Evolutionary conservation across 2,888 invertebrate species (phyloP).

Genomic region (Stenurella melanura): DNA sequence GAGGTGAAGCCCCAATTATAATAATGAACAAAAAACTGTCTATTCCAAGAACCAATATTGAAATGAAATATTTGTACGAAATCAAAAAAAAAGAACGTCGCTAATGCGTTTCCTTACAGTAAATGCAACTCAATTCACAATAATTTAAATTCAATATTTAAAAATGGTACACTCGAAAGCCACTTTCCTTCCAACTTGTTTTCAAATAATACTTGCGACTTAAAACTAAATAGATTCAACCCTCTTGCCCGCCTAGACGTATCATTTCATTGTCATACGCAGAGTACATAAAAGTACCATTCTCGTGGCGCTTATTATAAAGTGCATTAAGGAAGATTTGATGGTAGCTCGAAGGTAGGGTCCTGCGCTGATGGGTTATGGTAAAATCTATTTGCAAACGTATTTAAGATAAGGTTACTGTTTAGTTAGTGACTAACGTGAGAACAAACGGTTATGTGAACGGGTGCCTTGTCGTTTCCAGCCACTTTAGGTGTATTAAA

Average conservation of each 20-base stretch:
- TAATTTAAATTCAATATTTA: too few relatives aligned
- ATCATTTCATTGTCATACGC: background rate
- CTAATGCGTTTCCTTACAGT: too few relatives aligned
- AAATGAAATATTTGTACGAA: too few relatives aligned
- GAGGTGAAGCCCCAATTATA: too few relatives aligned
- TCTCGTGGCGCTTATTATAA: slow-evolving; percentile 18
- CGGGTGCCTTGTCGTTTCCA: slow-evolving; percentile 39
- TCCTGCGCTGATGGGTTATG: slow-evolving; percentile 27
- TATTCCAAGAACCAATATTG: too few relatives aligned
- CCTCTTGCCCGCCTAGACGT: too few relatives aligned
- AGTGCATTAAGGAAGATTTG: slow-evolving; percentile 28
- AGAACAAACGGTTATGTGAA: slow-evolving; percentile 54
- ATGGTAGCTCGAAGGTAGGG: slow-evolving; percentile 26
- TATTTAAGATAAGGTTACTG: slow-evolving; percentile 70
- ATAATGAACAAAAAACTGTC: too few relatives aligned
- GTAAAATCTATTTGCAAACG: slow-evolving; percentile 65
- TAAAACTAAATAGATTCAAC: background rate
- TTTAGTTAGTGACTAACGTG: slow-evolving; percentile 71
- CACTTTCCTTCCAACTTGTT: background rate
- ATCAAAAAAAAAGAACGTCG: too few relatives aligned
- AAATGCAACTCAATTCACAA: too few relatives aligned
- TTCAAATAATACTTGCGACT: background rate
- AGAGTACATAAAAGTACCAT: slow-evolving; percentile 32
- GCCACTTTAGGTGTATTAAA: slow-evolving; percentile 55
- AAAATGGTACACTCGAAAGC: too few relatives aligned